Conservation (phyloP, 2,888 invertebrate genomes). For the Embidobia sp. region DNA sequence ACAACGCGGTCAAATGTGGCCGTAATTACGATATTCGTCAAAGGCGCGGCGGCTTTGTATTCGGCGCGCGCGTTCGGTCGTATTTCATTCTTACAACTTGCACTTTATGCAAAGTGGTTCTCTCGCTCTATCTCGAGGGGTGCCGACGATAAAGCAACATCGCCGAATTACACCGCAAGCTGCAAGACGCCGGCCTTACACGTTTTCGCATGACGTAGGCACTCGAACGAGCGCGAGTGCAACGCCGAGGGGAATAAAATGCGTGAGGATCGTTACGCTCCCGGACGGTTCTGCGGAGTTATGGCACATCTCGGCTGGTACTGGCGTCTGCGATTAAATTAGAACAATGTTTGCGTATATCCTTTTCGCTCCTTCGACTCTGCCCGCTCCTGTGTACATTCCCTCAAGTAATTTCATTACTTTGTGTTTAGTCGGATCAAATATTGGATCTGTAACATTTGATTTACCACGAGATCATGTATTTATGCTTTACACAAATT, state of each 20-base stretch:
- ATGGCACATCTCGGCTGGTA: slow-evolving; percentile 39
- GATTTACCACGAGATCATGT: slow-evolving; percentile 38
- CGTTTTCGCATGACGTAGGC: too few species aligned
- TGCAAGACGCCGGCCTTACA: too few species aligned
- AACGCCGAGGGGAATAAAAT: slow-evolving; percentile 45
- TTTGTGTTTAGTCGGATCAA: slow-evolving; percentile 55
- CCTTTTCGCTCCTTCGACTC: slow-evolving; percentile 71
- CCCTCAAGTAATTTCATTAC: slow-evolving; percentile 61
- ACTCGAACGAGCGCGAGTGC: slow-evolving; percentile 44
- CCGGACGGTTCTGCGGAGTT: slow-evolving; percentile 18
- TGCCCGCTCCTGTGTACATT: slow-evolving; percentile 66
- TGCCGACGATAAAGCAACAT: too few species aligned
- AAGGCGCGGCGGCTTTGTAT: too few species aligned
- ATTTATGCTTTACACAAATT: slow-evolving; percentile 35
- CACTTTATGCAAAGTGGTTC: too few species aligned
- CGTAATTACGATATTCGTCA: too few species aligned
- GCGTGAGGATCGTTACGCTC: slow-evolving; percentile 34
- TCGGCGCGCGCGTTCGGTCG: too few species aligned
- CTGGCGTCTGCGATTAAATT: slow-evolving; percentile 77
- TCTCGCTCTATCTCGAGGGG: too few species aligned
- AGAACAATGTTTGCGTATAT: slow-evolving; percentile 76
- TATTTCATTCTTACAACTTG: too few species aligned
- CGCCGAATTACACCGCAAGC: too few species aligned
- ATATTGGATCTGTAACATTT: slow-evolving; percentile 51
- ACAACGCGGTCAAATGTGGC: slow-evolving; percentile 10